Evolutionary conservation across 2,888 invertebrate species (phyloP).

Genomic region (Siphlonurus alternatus): DNA sequence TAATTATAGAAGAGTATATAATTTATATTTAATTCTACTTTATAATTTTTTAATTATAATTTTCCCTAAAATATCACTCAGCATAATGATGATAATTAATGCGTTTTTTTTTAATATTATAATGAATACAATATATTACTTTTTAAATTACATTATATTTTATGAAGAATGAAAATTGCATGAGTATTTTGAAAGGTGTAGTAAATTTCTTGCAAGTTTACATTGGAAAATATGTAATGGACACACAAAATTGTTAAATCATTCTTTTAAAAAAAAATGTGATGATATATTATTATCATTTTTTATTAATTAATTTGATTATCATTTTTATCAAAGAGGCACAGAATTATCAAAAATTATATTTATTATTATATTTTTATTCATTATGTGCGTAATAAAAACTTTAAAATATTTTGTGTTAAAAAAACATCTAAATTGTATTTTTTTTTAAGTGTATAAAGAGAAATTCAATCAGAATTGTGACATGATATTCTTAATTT

Average conservation of each 20-base stretch:
- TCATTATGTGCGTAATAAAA: neutral
- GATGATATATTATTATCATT: neutral
- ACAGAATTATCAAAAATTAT: conserved; percentile 1
- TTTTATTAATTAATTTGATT: neutral
- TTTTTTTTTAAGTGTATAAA: neutral
- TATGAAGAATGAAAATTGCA: neutral
- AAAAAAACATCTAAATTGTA: neutral
- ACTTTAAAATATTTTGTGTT: neutral
- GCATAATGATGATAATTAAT: neutral
- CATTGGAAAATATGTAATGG: neutral
- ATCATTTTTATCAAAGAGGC: conserved; percentile 1
- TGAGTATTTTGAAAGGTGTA: neutral
- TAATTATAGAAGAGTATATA: neutral
- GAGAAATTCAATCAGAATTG: too few relatives aligned
- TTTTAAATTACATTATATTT: neutral
- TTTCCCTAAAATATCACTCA: conserved; percentile 1
- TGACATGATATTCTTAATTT: too few relatives aligned
- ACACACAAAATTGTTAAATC: neutral
- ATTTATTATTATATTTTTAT: neutral
- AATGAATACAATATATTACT: neutral
- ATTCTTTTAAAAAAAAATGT: neutral
- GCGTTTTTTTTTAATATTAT: neutral
- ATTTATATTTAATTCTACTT: neutral
- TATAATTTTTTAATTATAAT: neutral
- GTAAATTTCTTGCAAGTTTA: neutral